These are phyloP conservation scores for Gymnocephalus cernua DNA, from an alignment of 2,113 vertebrate species.

Conservation along the genomic window DNA sequence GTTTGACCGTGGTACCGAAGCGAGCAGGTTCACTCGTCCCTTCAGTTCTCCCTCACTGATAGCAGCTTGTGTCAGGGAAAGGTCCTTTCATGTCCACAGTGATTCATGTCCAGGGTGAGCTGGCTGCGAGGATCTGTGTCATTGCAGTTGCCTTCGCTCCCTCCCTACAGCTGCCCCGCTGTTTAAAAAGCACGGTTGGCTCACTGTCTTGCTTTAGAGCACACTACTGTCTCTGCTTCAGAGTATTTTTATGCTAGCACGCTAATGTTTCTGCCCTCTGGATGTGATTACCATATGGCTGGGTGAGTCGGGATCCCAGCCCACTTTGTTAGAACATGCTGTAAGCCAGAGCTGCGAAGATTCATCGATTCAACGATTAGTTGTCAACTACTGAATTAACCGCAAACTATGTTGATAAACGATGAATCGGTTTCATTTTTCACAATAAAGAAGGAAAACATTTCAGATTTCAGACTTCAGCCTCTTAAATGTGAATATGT, in stretches of 20 bases:
- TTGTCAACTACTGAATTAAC: too few species aligned
- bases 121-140: constrained; percentile 68
- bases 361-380: too few species aligned
- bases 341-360: not conserved
- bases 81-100: constrained; percentile 67
- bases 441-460: too few species aligned
- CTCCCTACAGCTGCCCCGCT: constrained; percentile 68
- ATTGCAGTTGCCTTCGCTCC: constrained; percentile 68
- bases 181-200: constrained; percentile 59
- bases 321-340: constrained; percentile 28
- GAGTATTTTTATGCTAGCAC: constrained; percentile 68
- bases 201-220: constrained; percentile 52
- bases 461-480: too few species aligned
- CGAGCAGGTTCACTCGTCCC: constrained; percentile 72
- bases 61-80: constrained; percentile 75
- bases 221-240: constrained; percentile 45
- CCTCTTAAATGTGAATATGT: too few species aligned
- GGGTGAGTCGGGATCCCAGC: constrained; percentile 43
- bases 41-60: constrained; percentile 74
- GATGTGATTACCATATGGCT: constrained; percentile 67
- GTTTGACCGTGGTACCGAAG: constrained; percentile 36
- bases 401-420: too few species aligned
- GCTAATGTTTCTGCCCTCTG: constrained; percentile 55
- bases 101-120: constrained; percentile 77
- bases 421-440: too few species aligned